Percentiles rank a stretch among this genome's conserved stretches.
Evolutionary conservation across 2,888 invertebrate genomes (phyloP).

Genomic region (Bellardia bayeri): DNA sequence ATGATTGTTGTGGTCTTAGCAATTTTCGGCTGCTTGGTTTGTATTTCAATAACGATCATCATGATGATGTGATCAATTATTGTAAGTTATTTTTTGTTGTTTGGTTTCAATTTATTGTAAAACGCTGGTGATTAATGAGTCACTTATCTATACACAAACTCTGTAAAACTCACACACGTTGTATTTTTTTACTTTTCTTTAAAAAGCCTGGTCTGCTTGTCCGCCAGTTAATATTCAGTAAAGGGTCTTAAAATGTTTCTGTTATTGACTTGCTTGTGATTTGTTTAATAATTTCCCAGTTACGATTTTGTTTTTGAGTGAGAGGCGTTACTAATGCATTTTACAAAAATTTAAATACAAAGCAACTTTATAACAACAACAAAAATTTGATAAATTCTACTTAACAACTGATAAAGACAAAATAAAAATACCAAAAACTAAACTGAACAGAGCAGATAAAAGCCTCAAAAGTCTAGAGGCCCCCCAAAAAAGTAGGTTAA

Average conservation of each 20-base stretch:
- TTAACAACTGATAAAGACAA: slow-evolving; percentile 15
- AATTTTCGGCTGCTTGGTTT: not conserved
- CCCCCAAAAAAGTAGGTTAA: slow-evolving; percentile 45
- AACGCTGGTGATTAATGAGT: slow-evolving; percentile 70
- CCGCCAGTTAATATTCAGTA: not conserved
- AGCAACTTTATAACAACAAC: slow-evolving; percentile 13
- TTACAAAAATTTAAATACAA: slow-evolving; percentile 51
- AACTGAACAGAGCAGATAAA: slow-evolving; percentile 28
- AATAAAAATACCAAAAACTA: not conserved
- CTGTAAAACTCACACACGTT: slow-evolving; percentile 55
- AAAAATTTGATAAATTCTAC: slow-evolving; percentile 33
- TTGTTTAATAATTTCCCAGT: slow-evolving; percentile 20
- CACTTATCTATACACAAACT: slow-evolving; percentile 36
- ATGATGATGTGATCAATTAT: slow-evolving; percentile 59
- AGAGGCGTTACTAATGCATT: slow-evolving; percentile 68
- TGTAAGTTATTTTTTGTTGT: slow-evolving; percentile 30
- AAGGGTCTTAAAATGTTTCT: slow-evolving; percentile 21
- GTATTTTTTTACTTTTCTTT: slow-evolving; percentile 22
- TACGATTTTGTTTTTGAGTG: slow-evolving; percentile 6
- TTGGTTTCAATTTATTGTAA: slow-evolving; percentile 36
- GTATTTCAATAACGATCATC: not conserved
- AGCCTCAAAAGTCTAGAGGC: slow-evolving; percentile 13
- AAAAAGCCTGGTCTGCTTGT: slow-evolving; percentile 35
- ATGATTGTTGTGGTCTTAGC: not conserved
- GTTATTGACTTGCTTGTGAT: slow-evolving; percentile 31